Percentiles rank a stretch among this genome's conserved stretches.
Conservation (phyloP, 1,140 invertebrate species). For the Marisa cornuarietis region DNA sequence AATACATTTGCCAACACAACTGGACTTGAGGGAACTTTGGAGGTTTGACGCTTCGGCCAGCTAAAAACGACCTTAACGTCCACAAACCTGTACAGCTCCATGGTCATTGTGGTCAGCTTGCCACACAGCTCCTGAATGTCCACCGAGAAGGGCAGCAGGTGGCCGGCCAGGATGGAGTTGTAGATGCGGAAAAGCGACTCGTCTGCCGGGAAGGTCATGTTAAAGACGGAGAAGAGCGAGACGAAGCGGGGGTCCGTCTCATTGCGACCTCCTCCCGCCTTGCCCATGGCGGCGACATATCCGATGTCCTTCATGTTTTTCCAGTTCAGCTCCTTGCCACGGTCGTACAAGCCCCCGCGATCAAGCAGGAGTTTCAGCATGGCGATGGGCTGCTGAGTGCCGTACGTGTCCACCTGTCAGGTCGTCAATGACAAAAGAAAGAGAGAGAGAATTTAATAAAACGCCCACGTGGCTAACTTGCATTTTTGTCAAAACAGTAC, state of each 20-base stretch:
- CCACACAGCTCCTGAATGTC: slow-evolving; percentile 72
- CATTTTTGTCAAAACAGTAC: neutral
- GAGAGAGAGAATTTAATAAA: neutral
- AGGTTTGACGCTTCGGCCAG: too few relatives aligned
- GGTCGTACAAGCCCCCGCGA: slow-evolving; percentile 83
- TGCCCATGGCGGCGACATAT: slow-evolving; percentile 65
- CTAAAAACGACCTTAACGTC: too few relatives aligned
- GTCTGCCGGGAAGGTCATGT: slow-evolving; percentile 81
- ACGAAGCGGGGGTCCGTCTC: slow-evolving; percentile 87
- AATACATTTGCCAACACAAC: too few relatives aligned
- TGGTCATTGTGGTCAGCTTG: slow-evolving; percentile 77
- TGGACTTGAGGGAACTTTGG: too few relatives aligned
- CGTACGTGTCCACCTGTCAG: slow-evolving; percentile 76
- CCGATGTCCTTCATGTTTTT: slow-evolving; percentile 82
- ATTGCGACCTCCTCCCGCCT: slow-evolving; percentile 85
- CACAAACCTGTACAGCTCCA: slow-evolving; percentile 78
- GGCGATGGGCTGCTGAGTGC: slow-evolving; percentile 90
- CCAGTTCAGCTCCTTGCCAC: slow-evolving; percentile 87
- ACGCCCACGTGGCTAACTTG: neutral
- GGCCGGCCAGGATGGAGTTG: slow-evolving; percentile 80
- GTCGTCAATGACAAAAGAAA: neutral
- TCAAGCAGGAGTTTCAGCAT: slow-evolving; percentile 85
- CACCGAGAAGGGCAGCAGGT: slow-evolving; percentile 67
- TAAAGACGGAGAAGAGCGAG: slow-evolving; percentile 85
- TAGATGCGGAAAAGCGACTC: slow-evolving; percentile 66